Conservation (phyloP, 2,888 invertebrate species). For the Latheticus oryzae region DNA sequence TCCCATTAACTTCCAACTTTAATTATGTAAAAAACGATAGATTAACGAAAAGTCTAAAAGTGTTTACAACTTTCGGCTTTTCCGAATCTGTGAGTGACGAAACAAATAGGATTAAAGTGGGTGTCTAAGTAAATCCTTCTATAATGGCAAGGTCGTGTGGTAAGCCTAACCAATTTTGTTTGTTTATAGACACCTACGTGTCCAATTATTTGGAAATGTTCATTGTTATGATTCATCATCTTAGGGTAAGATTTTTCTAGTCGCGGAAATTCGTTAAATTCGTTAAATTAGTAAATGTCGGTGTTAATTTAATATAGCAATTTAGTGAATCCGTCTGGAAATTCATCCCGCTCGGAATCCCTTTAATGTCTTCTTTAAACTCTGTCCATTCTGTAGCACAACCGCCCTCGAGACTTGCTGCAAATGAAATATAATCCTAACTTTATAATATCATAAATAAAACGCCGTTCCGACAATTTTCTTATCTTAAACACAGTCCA, state of each 20-base stretch:
- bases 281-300: not conserved
- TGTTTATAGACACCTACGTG: slow-evolving; percentile 9
- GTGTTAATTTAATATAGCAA: slow-evolving; percentile 30
- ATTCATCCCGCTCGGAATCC: slow-evolving; percentile 17
- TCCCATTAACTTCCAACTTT: slow-evolving; percentile 22
- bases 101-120: slow-evolving; percentile 6
- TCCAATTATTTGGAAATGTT: slow-evolving; percentile 2
- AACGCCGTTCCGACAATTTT: slow-evolving; percentile 39
- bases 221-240: not conserved
- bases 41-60: not conserved
- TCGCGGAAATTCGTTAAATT: not conserved
- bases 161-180: slow-evolving; percentile 10
- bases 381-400: slow-evolving; percentile 17
- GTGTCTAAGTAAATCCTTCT: slow-evolving; percentile 11
- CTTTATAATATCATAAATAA: slow-evolving; percentile 37
- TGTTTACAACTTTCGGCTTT: too few species aligned
- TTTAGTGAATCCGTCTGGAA: slow-evolving; percentile 13
- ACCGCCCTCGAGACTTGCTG: slow-evolving; percentile 15
- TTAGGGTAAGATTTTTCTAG: slow-evolving; percentile 4
- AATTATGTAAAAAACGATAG: slow-evolving; percentile 4
- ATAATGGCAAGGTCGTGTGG: slow-evolving; percentile 11
- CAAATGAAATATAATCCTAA: slow-evolving; percentile 36
- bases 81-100: not conserved
- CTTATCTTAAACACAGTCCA: slow-evolving; percentile 54
- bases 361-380: slow-evolving; percentile 29